A percentile compares a stretch with the other conserved stretches of the same genome.
Conservation (phyloP, 1,140 invertebrate genomes). For the Sipha flava region DNA sequence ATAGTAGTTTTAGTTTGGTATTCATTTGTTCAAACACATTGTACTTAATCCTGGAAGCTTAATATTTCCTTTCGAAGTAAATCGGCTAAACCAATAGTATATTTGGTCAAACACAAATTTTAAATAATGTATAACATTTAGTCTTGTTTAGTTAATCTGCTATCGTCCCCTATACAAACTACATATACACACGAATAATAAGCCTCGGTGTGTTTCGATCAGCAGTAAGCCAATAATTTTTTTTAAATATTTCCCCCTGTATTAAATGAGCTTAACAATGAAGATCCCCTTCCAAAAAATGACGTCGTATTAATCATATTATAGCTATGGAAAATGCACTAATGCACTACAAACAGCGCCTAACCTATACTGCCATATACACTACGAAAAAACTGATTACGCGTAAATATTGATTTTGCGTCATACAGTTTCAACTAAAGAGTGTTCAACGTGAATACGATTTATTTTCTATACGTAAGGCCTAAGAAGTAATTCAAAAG, state of each 20-base stretch:
- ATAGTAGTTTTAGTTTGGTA: neutral
- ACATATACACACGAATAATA: no score
- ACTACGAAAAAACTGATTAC: neutral
- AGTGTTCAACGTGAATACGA: neutral
- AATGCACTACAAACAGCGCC: no score
- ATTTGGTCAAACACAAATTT: slow-evolving; percentile 8
- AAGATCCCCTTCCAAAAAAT: neutral
- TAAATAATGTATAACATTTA: neutral
- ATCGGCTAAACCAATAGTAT: neutral
- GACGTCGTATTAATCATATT: neutral
- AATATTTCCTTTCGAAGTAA: neutral
- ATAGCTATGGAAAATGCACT: neutral
- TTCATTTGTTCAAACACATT: neutral
- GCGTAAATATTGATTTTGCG: neutral
- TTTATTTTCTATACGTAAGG: neutral
- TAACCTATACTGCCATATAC: no score
- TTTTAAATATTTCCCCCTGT: neutral
- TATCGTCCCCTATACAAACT: neutral
- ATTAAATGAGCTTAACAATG: slow-evolving; percentile 16
- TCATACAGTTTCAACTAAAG: neutral
- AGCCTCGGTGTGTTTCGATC: neutral
- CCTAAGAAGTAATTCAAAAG: no score
- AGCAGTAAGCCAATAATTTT: slow-evolving; percentile 8
- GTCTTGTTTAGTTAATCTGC: slow-evolving; percentile 4
- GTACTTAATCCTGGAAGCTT: neutral